Conservation (phyloP, 2,797 vertebrate genomes). For the Rhinoraja longicauda region DNA sequence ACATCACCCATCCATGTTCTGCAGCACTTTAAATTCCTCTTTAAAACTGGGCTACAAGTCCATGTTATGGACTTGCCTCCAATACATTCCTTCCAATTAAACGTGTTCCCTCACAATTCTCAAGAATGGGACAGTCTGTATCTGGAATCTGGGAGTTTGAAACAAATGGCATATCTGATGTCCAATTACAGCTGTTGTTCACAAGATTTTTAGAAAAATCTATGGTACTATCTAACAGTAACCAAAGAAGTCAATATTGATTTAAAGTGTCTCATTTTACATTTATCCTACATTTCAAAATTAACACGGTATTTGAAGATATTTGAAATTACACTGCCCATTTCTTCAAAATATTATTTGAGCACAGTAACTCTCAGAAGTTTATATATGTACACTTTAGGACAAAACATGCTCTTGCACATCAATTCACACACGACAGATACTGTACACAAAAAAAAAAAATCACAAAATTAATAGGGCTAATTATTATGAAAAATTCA, state of each 20-base stretch:
- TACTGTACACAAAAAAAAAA: constrained; percentile 7
- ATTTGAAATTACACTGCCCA: background rate
- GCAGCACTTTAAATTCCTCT: too few relatives aligned
- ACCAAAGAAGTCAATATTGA: background rate
- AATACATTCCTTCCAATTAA: too few relatives aligned
- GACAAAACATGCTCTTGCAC: background rate
- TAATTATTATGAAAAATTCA: background rate
- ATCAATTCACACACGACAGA: background rate
- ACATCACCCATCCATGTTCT: too few relatives aligned
- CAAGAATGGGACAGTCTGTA: background rate
- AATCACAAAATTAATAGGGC: background rate
- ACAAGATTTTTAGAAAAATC: background rate
- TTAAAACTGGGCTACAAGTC: too few relatives aligned
- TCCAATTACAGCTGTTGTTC: background rate
- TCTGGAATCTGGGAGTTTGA: background rate
- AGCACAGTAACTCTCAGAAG: background rate
- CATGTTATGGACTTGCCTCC: too few relatives aligned
- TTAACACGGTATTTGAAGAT: too few relatives aligned
- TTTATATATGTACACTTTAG: background rate
- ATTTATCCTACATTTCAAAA: background rate
- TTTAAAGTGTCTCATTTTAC: background rate
- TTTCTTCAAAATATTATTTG: background rate
- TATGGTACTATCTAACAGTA: background rate
- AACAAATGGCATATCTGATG: background rate
- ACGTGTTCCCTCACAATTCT: background rate